A percentile compares a stretch with the other conserved stretches of the same genome.
These are phyloP conservation scores for Leptinotarsa rubiginosa DNA, from an alignment of 2,888 invertebrate species.

Conservation along the genomic window DNA sequence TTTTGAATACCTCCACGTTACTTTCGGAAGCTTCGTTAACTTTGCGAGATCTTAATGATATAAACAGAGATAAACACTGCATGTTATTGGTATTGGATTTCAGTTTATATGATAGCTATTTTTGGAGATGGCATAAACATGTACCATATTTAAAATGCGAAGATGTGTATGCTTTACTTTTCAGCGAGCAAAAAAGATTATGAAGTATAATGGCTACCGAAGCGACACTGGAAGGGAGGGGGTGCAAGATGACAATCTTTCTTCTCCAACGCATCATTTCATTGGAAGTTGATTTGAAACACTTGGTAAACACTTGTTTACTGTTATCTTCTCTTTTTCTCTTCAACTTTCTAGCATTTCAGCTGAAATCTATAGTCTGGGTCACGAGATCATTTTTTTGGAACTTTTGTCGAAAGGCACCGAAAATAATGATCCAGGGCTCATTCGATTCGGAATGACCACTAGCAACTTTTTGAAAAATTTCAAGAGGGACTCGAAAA, in stretches of 20 bases:
- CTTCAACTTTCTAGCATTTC: too few relatives aligned
- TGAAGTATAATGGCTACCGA: neutral
- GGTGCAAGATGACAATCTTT: neutral
- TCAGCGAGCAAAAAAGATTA: neutral
- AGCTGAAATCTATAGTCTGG: too few relatives aligned
- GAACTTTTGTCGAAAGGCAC: too few relatives aligned
- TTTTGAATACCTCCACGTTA: constrained; percentile 4
- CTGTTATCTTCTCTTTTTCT: too few relatives aligned
- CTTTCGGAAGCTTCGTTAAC: constrained; percentile 2
- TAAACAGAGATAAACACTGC: constrained; percentile 25
- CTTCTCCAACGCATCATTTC: too few relatives aligned
- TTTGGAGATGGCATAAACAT: constrained; percentile 33
- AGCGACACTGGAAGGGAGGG: neutral
- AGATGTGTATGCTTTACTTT: constrained; percentile 10
- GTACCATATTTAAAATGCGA: constrained; percentile 10
- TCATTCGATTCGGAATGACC: too few relatives aligned
- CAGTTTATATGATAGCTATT: constrained; percentile 27
- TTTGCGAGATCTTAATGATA: constrained; percentile 10
- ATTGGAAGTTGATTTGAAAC: too few relatives aligned
- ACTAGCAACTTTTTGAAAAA: too few relatives aligned
- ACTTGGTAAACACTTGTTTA: too few relatives aligned
- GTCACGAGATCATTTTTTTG: too few relatives aligned
- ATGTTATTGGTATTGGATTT: constrained; percentile 27
- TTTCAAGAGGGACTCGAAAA: too few relatives aligned
- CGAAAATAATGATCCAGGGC: too few relatives aligned